Percentiles rank a stretch among this genome's conserved stretches.
Evolutionary conservation across 2,888 invertebrate genomes (phyloP).

Genomic region (Eristalis tenax): DNA sequence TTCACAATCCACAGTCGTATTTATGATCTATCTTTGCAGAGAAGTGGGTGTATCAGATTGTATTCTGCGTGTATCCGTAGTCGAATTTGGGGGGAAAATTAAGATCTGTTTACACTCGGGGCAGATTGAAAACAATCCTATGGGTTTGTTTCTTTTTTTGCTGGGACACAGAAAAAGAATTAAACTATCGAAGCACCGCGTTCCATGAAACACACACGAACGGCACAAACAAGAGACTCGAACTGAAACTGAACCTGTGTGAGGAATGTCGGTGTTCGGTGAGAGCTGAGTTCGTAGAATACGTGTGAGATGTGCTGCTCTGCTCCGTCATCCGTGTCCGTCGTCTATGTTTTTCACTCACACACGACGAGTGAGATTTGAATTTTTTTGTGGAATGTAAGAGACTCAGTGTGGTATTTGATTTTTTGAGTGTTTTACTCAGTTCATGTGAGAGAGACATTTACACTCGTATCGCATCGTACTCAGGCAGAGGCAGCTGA

Average conservation of each 20-base stretch:
- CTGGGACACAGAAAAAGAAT: conserved; percentile 57
- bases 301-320: not conserved
- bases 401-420: conserved; percentile 9
- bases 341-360: not conserved
- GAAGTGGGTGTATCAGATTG: not conserved
- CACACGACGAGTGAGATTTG: not conserved
- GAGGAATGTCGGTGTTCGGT: conserved; percentile 39
- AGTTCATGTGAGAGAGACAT: not conserved
- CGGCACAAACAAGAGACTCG: conserved; percentile 75
- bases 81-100: conserved; percentile 18
- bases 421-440: conserved; percentile 2
- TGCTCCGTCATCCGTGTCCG: not conserved
- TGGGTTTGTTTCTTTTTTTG: conserved; percentile 33
- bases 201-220: conserved; percentile 72
- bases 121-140: conserved; percentile 26
- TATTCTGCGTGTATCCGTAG: conserved; percentile 21
- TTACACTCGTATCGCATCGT: not conserved
- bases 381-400: conserved; percentile 38
- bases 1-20: conserved; percentile 42
- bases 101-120: conserved; percentile 39
- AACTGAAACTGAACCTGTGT: conserved; percentile 74
- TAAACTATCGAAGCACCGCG: conserved; percentile 69
- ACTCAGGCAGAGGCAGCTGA: not conserved
- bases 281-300: conserved; percentile 17
- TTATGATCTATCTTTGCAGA: not conserved